Evolutionary conservation across 2,888 invertebrate genomes (phyloP).

Genomic region (Tetranychus piercei): DNA sequence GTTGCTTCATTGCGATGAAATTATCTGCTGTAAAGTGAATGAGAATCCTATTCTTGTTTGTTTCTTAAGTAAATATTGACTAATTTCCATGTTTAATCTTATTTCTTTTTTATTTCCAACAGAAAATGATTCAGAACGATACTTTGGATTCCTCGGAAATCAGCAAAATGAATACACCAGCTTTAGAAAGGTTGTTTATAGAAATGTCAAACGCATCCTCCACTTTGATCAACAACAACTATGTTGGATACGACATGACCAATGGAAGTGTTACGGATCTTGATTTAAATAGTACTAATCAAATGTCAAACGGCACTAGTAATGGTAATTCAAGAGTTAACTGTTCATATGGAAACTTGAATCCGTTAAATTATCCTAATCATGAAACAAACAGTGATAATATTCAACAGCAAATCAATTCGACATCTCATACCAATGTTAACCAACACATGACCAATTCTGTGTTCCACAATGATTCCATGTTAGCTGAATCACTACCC

Average conservation of each 20-base stretch:
- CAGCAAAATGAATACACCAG: background rate
- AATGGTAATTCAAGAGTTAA: background rate
- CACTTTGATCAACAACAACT: too few species aligned
- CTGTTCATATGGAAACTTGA: background rate
- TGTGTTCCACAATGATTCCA: background rate
- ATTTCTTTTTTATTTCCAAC: background rate
- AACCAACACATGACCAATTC: background rate
- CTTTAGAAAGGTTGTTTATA: background rate
- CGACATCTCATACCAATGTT: background rate
- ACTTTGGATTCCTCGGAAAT: background rate
- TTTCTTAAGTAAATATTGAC: too few species aligned
- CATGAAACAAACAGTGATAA: background rate
- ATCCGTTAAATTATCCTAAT: background rate
- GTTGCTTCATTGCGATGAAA: too few species aligned
- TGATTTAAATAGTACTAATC: background rate
- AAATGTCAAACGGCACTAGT: background rate
- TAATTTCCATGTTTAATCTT: too few species aligned
- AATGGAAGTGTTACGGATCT: background rate
- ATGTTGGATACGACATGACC: background rate
- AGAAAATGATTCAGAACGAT: background rate
- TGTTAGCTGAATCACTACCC: background rate
- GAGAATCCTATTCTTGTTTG: too few species aligned
- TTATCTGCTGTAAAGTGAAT: too few species aligned
- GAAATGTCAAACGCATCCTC: constrained; percentile 6
- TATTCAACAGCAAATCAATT: background rate